Evolutionary conservation across 2,888 invertebrate genomes (phyloP).

Genomic region (Nomada goodeniana): DNA sequence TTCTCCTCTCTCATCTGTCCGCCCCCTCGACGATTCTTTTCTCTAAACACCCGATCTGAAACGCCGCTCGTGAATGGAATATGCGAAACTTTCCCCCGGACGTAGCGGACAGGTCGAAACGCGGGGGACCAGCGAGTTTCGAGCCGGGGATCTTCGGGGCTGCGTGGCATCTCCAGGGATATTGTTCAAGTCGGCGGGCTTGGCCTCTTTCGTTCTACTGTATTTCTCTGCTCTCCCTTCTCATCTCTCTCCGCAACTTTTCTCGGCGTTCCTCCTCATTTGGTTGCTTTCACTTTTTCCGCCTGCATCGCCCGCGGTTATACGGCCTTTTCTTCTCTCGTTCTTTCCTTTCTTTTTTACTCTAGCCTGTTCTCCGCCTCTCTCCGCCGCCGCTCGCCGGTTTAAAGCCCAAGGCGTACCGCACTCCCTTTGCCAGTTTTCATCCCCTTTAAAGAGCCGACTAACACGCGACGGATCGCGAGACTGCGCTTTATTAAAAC

Average conservation of each 20-base stretch:
- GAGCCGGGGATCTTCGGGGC: slow-evolving; percentile 67
- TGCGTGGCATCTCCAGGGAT: slow-evolving; percentile 73
- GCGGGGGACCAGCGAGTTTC: slow-evolving; percentile 65
- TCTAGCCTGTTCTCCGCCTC: neutral
- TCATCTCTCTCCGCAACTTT: slow-evolving; percentile 29
- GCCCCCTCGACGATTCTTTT: slow-evolving; percentile 25
- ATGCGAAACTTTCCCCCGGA: slow-evolving; percentile 67
- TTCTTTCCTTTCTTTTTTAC: neutral
- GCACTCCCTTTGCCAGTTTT: slow-evolving; percentile 19
- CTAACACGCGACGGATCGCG: slow-evolving; percentile 26
- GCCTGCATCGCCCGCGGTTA: slow-evolving; percentile 59
- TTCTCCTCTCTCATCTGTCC: neutral
- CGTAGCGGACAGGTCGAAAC: slow-evolving; percentile 55
- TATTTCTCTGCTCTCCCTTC: slow-evolving; percentile 24
- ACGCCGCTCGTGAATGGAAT: slow-evolving; percentile 61
- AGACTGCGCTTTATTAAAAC: slow-evolving; percentile 56
- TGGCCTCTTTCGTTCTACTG: slow-evolving; percentile 60
- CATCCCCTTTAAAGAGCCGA: slow-evolving; percentile 43
- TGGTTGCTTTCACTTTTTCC: slow-evolving; percentile 59
- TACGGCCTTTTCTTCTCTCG: slow-evolving; percentile 32
- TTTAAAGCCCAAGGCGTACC: neutral
- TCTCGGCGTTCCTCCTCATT: slow-evolving; percentile 39
- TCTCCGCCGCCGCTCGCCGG: neutral
- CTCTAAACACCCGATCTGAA: slow-evolving; percentile 59
- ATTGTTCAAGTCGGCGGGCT: slow-evolving; percentile 74